Evolutionary conservation across 1,140 invertebrate species (phyloP).

Genomic region (Hypothenemus hampei): DNA sequence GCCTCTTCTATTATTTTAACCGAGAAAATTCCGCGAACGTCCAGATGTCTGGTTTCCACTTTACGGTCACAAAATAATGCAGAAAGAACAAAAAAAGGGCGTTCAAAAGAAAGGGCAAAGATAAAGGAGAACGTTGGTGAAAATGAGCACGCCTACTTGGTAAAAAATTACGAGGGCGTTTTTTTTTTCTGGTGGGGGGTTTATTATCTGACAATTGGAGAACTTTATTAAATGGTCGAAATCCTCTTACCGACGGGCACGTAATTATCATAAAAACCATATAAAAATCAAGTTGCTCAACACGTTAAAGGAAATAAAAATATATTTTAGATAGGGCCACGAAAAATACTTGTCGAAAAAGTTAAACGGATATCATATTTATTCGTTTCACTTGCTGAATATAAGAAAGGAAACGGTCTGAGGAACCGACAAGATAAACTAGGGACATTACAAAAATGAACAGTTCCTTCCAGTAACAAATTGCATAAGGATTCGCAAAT

Average conservation of each 20-base stretch:
- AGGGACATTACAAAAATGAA: background rate
- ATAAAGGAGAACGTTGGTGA: slow-evolving; percentile 18
- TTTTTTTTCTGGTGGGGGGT: too few species aligned
- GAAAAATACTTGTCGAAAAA: too few species aligned
- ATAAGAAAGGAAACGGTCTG: too few species aligned
- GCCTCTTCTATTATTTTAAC: slow-evolving; percentile 33
- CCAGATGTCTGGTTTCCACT: slow-evolving; percentile 33
- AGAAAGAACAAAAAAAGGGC: slow-evolving; percentile 24
- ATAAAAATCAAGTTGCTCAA: too few species aligned
- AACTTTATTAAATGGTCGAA: slow-evolving; percentile 22
- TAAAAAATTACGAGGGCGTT: slow-evolving; percentile 20
- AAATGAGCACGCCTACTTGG: slow-evolving; percentile 23
- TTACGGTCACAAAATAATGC: slow-evolving; percentile 30
- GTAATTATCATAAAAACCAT: too few species aligned
- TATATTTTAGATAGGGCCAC: too few species aligned
- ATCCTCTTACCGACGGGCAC: too few species aligned
- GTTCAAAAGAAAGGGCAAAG: slow-evolving; percentile 12
- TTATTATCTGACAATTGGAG: slow-evolving; percentile 21
- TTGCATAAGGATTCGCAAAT: background rate
- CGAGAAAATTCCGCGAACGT: slow-evolving; percentile 35
- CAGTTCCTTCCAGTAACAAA: background rate
- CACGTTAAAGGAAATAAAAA: too few species aligned
- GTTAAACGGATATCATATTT: too few species aligned
- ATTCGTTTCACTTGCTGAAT: too few species aligned
- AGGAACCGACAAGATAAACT: background rate